Evolutionary conservation across 2,797 vertebrate genomes (phyloP).

Genomic region (Podarcis siculus): DNA sequence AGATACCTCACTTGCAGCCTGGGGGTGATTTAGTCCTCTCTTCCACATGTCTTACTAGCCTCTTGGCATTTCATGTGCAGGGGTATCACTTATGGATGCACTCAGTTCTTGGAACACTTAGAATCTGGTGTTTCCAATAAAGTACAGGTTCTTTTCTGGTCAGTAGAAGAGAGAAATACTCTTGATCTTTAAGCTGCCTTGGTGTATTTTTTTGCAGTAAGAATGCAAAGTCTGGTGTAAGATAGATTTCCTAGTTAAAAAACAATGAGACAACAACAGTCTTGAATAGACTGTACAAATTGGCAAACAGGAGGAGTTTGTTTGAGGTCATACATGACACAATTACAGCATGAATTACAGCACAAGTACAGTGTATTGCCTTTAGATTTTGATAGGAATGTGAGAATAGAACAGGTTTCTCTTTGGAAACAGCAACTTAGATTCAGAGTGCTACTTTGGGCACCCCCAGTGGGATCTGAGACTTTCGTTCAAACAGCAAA

Average conservation of each 20-base stretch:
- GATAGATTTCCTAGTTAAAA: neutral
- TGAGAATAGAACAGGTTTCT: neutral
- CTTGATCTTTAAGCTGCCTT: slow-evolving; percentile 8
- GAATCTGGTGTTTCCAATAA: slow-evolving; percentile 20
- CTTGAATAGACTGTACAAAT: neutral
- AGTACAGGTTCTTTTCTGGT: neutral
- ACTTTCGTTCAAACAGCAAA: neutral
- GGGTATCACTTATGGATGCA: neutral
- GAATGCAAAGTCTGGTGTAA: neutral
- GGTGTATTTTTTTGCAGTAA: neutral
- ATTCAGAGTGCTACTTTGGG: neutral
- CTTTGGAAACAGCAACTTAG: neutral
- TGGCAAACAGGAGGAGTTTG: neutral
- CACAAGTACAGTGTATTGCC: neutral
- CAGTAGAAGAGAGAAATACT: neutral
- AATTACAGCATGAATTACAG: neutral
- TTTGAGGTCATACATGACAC: neutral
- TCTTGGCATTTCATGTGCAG: too few species aligned
- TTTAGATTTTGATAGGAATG: neutral
- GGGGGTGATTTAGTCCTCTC: too few species aligned
- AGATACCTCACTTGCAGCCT: neutral
- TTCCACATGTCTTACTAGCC: neutral
- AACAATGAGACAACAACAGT: too few species aligned
- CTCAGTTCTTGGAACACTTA: neutral
- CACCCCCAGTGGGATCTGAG: neutral